Conservation (phyloP, 1,140 invertebrate species). For the Zeugodacus cucurbitae region DNA sequence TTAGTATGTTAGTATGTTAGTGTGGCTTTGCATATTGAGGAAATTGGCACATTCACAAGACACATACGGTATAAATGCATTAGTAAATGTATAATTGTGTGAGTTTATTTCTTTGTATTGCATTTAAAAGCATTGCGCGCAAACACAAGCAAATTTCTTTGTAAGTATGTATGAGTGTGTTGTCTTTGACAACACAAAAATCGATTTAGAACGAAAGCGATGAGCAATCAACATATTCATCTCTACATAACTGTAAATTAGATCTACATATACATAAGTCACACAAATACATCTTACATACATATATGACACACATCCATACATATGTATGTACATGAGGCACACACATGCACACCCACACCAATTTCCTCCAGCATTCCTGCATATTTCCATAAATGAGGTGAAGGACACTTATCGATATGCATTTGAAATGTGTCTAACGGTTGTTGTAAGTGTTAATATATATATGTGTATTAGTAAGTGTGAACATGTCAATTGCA, state of each 20-base stretch:
- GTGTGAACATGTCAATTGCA: background rate
- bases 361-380: background rate
- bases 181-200: background rate
- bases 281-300: background rate
- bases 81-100: background rate
- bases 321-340: background rate
- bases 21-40: background rate
- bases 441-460: background rate
- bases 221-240: background rate
- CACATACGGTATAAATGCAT: background rate
- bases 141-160: background rate
- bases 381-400: background rate
- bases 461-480: background rate
- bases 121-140: background rate
- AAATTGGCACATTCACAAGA: background rate
- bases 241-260: too few relatives aligned
- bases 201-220: background rate
- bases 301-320: background rate
- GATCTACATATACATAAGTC: background rate
- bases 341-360: background rate
- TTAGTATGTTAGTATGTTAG: background rate
- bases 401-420: slow-evolving; percentile 22
- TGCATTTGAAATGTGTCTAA: background rate
- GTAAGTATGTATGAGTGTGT: background rate
- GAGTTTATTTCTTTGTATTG: background rate